Evolutionary conservation across 2,888 invertebrate species (phyloP).

Genomic region (Torymus aiolomorphi): DNA sequence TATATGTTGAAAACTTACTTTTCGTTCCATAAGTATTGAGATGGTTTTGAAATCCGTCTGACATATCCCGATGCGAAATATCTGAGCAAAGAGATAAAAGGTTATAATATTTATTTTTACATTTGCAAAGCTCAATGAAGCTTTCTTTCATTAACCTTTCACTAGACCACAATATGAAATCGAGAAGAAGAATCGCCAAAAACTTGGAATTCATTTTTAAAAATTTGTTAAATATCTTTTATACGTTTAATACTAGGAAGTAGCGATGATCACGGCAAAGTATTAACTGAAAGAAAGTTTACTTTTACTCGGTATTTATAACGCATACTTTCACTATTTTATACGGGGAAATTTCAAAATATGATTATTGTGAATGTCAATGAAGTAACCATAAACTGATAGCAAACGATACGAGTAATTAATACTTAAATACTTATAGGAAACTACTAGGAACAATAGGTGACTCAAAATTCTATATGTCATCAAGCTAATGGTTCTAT

Average conservation of each 20-base stretch:
- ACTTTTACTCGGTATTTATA: constrained; percentile 20
- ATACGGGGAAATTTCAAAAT: too few species aligned
- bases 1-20: constrained; percentile 11
- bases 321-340: background rate
- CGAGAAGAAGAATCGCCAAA: background rate
- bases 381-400: too few species aligned
- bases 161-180: background rate
- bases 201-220: constrained; percentile 21
- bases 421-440: too few species aligned
- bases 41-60: constrained; percentile 28
- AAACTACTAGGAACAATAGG: too few species aligned
- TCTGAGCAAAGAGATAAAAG: background rate
- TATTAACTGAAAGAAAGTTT: background rate
- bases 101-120: background rate
- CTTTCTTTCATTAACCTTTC: constrained; percentile 9
- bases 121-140: background rate
- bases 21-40: constrained; percentile 37
- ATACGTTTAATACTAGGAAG: too few species aligned
- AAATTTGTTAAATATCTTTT: background rate
- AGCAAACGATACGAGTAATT: too few species aligned
- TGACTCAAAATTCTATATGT: too few species aligned
- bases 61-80: background rate
- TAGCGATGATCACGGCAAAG: background rate
- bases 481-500: too few species aligned
- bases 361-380: too few species aligned